phyloP scores from a whole-genome alignment of 2,888 invertebrate species.

The Atherix ibis region DNA sequence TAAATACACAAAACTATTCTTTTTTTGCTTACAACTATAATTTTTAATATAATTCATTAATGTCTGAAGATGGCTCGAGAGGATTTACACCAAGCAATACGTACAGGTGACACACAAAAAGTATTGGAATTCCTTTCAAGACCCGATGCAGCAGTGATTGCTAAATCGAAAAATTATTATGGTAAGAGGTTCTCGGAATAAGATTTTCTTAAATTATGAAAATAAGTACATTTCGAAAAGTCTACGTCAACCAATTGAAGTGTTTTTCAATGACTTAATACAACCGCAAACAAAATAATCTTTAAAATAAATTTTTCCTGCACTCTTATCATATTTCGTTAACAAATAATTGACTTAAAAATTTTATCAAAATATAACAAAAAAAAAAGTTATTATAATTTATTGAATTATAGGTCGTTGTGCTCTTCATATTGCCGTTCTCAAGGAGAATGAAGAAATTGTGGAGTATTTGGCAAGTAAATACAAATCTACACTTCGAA shows the following conservation, averaged over 20 bases:
- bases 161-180: slow-evolving; percentile 31
- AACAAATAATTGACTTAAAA: too few relatives aligned
- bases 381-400: too few relatives aligned
- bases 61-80: slow-evolving; percentile 55
- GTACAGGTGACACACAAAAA: slow-evolving; percentile 43
- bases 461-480: slow-evolving; percentile 58
- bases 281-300: too few relatives aligned
- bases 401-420: slow-evolving; percentile 51
- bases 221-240: not conserved
- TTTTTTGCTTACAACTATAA: not conserved
- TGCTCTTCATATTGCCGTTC: slow-evolving; percentile 71
- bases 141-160: slow-evolving; percentile 24
- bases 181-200: slow-evolving; percentile 23
- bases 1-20: slow-evolving; percentile 22
- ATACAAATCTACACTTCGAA: slow-evolving; percentile 54
- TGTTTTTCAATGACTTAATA: slow-evolving; percentile 1
- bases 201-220: too few relatives aligned
- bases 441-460: slow-evolving; percentile 67
- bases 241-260: not conserved
- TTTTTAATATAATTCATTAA: not conserved
- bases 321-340: too few relatives aligned
- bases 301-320: too few relatives aligned
- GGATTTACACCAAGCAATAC: slow-evolving; percentile 55
- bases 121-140: slow-evolving; percentile 39
- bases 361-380: too few relatives aligned